Conservation (phyloP, 1,140 invertebrate genomes). For the Scaptomyza graminum region DNA sequence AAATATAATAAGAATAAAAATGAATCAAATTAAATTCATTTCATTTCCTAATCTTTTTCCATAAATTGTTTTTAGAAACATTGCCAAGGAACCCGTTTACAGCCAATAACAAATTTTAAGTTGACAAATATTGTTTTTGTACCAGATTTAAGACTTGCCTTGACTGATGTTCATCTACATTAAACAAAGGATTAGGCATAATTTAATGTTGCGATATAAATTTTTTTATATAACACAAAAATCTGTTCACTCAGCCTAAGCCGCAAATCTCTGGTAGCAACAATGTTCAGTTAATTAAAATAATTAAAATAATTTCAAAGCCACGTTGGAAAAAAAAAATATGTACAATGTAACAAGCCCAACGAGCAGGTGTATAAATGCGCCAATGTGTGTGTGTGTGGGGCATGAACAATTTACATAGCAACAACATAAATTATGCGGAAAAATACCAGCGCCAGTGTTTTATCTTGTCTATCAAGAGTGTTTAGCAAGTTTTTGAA, state of each 20-base stretch:
- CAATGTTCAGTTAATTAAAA: constrained; percentile 69
- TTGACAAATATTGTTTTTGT: not conserved
- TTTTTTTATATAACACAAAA: not conserved
- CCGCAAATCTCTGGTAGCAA: constrained; percentile 44
- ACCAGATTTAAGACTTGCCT: not conserved
- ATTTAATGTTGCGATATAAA: not conserved
- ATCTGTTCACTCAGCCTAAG: constrained; percentile 19
- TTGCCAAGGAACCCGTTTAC: not conserved
- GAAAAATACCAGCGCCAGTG: constrained; percentile 74
- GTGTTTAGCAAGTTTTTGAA: constrained; percentile 82
- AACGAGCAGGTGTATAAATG: constrained; percentile 48
- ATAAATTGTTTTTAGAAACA: constrained; percentile 16
- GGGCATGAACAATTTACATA: constrained; percentile 41
- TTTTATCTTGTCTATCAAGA: constrained; percentile 83
- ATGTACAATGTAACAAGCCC: constrained; percentile 1
- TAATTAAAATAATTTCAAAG: constrained; percentile 61
- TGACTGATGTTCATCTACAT: not conserved
- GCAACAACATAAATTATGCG: constrained; percentile 75
- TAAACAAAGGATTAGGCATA: not conserved
- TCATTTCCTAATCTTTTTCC: constrained; percentile 28
- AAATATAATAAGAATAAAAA: constrained; percentile 56
- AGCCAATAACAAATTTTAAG: not conserved
- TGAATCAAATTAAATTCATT: constrained; percentile 47
- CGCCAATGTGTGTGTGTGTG: constrained; percentile 1
- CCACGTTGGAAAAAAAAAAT: not conserved